Evolutionary conservation across 2,797 vertebrate species (phyloP).

Genomic region (Sitta carolinensis): DNA sequence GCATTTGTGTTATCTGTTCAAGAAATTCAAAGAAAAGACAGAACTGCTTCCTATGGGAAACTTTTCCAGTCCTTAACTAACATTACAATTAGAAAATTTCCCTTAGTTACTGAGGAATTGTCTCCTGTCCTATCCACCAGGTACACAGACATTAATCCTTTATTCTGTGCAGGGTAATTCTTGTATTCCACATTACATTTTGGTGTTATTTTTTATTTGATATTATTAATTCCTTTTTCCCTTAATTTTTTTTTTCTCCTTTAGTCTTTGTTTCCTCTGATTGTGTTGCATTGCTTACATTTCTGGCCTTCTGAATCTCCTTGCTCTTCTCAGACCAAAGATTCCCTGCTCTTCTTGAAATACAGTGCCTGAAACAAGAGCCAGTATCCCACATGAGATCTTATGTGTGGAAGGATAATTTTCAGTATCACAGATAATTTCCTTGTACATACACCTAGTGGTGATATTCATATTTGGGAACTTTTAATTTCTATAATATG

Average conservation of each 20-base stretch:
- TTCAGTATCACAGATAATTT: background rate
- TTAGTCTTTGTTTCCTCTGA: background rate
- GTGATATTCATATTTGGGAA: background rate
- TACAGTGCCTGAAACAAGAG: background rate
- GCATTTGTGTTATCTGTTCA: background rate
- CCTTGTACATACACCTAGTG: background rate
- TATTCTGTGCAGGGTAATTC: background rate
- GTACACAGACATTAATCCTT: background rate
- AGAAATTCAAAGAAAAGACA: background rate
- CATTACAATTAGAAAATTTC: background rate
- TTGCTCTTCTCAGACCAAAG: background rate
- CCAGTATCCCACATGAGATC: background rate
- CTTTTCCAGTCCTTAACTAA: background rate
- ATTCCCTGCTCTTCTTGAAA: background rate
- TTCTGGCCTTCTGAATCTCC: background rate
- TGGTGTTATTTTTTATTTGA: background rate
- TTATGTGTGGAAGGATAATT: background rate
- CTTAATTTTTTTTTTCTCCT: background rate
- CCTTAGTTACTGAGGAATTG: background rate
- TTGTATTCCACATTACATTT: background rate
- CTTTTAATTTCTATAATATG: background rate
- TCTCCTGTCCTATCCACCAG: background rate
- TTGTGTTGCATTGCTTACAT: background rate
- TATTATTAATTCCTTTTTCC: background rate
- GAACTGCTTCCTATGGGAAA: background rate